Base-by-base conservation (phyloP, 2,888 invertebrate genomes). In the Ophraella communa region DNA sequence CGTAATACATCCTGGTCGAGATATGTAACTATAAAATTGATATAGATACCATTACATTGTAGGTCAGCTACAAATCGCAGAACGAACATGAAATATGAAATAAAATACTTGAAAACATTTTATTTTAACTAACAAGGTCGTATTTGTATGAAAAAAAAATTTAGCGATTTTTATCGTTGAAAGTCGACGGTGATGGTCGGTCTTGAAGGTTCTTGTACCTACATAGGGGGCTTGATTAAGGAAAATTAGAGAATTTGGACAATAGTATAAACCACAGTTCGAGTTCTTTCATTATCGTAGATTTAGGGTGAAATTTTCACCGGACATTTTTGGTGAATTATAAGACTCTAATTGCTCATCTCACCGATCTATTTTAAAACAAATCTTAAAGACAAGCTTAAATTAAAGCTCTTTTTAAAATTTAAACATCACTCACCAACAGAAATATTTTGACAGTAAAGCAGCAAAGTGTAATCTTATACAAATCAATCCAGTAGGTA, bases 71-170 rank as follows among this genome's bases (percentile, higher is more conserved):
- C 17, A 21, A 56, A 45, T 14, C 45, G 56, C 45, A 56, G 4
- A 45, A 45, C 14, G 21, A 45, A 45, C 20, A 23, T 47, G 14
- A 21, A 47, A 47, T 42, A 42, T 56, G 56, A 56, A 45, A 56
- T 56, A 20, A 42, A 42, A 54, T 42, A 39, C 54, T 42, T 53
- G 47, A 54, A 56, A 56, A 45, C 56, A 45, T 56, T 56, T 56
- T 45, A 45, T 56, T 56, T 56, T 45, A 56, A 30, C 30, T 30
- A 24, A n/a, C 45, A 56, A 56, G 56, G 56, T 30, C 30, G 56
- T 18, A 45, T 30, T 56, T 45, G 18, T 45, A 45, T 42, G 45
- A 56, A 56, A 42, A 56, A 56, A 42, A 56, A 45, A 56, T 56
- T 56, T 20, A 56, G 45, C 30, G 33, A 56, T 56, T 44, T 56